A percentile compares a stretch with the other conserved stretches of the same genome.
Conservation (phyloP, 1,140 invertebrate genomes). For the Drosophila trapezifrons region DNA sequence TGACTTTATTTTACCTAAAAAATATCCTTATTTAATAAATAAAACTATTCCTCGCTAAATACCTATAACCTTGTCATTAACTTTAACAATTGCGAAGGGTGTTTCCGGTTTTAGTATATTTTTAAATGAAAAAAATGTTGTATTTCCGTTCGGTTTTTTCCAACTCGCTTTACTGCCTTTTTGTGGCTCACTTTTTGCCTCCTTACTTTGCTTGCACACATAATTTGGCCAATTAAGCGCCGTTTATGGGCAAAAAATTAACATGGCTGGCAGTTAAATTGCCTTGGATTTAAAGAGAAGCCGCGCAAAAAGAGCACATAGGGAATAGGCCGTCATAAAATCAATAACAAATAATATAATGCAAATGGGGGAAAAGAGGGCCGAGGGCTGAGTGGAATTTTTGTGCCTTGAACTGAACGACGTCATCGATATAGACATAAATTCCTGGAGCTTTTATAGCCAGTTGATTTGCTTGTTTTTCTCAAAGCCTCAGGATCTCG, state of each 20-base stretch:
- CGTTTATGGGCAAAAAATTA: conserved; percentile 65
- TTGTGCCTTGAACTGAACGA: conserved; percentile 32
- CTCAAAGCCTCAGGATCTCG: conserved; percentile 24
- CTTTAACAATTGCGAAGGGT: conserved; percentile 4
- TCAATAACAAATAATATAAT: conserved; percentile 73
- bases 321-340: conserved; percentile 48
- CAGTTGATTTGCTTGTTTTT: conserved; percentile 60
- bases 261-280: conserved; percentile 37
- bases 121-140: conserved; percentile 6
- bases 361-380: conserved; percentile 59
- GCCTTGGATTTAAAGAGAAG: conserved; percentile 29
- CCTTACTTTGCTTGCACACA: conserved; percentile 49
- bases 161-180: conserved; percentile 14
- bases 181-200: background rate
- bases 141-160: conserved; percentile 5
- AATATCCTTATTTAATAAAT: background rate
- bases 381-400: conserved; percentile 57
- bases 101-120: conserved; percentile 4
- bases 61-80: background rate
- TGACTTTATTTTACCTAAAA: background rate
- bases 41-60: background rate
- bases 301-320: conserved; percentile 15
- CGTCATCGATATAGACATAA: conserved; percentile 65
- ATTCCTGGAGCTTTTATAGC: conserved; percentile 64
- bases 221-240: conserved; percentile 67